phyloP scores from a whole-genome alignment of 2,113 vertebrate genomes.

The Progne subis region DNA sequence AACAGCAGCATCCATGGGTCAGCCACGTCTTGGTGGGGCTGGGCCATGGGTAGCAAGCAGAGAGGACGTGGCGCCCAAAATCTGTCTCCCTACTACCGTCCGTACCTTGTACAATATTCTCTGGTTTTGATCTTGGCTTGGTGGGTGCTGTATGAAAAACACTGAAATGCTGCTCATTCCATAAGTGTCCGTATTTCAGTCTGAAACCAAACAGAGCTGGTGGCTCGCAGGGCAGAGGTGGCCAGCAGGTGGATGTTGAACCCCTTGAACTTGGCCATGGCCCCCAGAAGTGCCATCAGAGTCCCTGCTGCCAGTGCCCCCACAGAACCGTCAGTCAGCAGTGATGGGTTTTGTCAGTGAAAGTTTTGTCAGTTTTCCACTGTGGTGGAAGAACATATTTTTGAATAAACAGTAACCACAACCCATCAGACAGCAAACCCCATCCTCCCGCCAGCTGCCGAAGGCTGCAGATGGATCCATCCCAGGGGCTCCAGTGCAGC shows the following conservation, averaged over 20 bases:
- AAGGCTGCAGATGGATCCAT: neutral
- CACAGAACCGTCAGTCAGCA: rapidly evolving
- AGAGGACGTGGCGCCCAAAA: neutral
- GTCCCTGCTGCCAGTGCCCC: neutral
- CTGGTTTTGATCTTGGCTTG: neutral
- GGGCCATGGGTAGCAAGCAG: neutral
- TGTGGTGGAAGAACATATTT: neutral
- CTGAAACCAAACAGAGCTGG: neutral
- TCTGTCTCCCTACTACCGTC: neutral
- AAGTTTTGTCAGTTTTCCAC: no score
- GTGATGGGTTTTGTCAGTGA: neutral
- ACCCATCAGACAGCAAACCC: neutral
- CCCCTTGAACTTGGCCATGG: neutral
- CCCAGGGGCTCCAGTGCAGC: neutral
- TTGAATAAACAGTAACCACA: neutral
- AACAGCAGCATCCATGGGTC: rapidly evolving
- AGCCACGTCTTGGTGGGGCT: neutral
- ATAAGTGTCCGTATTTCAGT: neutral
- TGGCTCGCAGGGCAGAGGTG: neutral
- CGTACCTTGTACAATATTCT: constrained; percentile 3
- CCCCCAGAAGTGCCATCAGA: neutral
- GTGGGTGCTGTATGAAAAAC: neutral
- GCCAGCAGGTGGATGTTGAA: neutral
- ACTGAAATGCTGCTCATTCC: neutral
- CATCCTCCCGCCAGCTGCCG: rapidly evolving